Conservation (phyloP, 2,797 vertebrate genomes). For the Sebastes wilsoni region DNA sequence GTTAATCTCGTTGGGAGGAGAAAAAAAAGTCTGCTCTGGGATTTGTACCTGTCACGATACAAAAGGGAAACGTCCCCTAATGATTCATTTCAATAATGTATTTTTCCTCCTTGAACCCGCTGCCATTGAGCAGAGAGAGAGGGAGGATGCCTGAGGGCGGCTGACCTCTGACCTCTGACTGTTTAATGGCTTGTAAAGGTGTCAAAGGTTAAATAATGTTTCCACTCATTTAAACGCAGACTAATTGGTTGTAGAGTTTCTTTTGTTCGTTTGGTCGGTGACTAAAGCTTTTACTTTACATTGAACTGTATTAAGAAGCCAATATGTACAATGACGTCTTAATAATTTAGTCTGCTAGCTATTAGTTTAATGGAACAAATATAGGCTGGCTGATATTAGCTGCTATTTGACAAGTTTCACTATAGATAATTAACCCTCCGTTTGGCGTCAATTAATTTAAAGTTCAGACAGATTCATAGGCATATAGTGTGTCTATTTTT, state of each 20-base stretch:
- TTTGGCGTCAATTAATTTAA: neutral
- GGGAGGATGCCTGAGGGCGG: constrained; percentile 51
- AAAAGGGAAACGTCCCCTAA: constrained; percentile 66
- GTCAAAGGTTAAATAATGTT: constrained; percentile 86
- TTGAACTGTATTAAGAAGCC: neutral
- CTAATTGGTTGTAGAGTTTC: constrained; percentile 71
- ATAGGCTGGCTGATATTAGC: too few species aligned
- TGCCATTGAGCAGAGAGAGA: constrained; percentile 31
- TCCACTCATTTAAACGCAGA: constrained; percentile 76
- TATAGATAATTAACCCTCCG: neutral
- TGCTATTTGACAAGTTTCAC: neutral
- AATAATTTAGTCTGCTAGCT: neutral
- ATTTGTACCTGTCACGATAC: constrained; percentile 64
- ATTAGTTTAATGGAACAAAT: neutral
- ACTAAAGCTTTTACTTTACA: neutral
- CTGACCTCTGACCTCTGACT: constrained; percentile 81
- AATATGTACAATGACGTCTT: neutral
- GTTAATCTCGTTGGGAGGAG: constrained; percentile 48
- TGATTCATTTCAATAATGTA: constrained; percentile 67
- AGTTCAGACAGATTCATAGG: neutral
- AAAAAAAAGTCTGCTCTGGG: constrained; percentile 47
- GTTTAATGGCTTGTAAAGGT: constrained; percentile 81
- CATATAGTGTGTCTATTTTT: neutral
- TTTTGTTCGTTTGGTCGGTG: constrained; percentile 26
- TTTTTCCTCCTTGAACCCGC: constrained; percentile 49